Percentiles rank a stretch among this genome's conserved stretches.
phyloP scores from a whole-genome alignment of 2,113 vertebrate genomes.

The Planiliza haematocheilus region DNA sequence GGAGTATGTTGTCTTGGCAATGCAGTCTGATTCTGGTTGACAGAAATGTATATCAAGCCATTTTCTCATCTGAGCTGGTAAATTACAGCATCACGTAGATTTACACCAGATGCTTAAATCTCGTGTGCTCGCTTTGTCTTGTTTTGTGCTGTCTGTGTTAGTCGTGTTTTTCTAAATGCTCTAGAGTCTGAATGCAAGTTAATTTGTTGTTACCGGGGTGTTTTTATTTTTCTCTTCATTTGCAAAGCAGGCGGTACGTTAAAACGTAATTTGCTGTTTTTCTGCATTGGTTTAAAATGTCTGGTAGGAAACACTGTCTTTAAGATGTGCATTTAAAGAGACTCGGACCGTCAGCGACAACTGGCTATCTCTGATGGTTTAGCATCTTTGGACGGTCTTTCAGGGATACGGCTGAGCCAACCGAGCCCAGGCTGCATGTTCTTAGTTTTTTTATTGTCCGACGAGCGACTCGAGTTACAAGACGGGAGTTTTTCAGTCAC shows the following conservation, averaged over 20 bases:
- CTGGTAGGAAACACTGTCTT: too few species aligned
- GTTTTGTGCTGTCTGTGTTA: slow-evolving; percentile 12
- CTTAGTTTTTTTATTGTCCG: too few species aligned
- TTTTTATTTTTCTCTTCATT: background rate
- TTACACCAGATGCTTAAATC: background rate
- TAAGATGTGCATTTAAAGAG: too few species aligned
- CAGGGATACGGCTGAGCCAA: too few species aligned
- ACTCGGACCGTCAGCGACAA: too few species aligned
- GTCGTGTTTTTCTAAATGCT: slow-evolving; percentile 7
- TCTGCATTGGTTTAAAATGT: slow-evolving; percentile 2
- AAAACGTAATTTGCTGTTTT: slow-evolving; percentile 11
- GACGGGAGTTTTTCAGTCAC: too few species aligned
- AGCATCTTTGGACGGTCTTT: too few species aligned
- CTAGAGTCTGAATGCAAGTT: slow-evolving; percentile 3
- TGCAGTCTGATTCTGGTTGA: background rate
- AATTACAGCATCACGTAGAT: background rate
- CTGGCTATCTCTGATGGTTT: too few species aligned
- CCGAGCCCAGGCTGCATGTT: too few species aligned
- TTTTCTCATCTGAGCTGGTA: background rate
- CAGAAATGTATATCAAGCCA: background rate
- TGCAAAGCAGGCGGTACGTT: slow-evolving; percentile 21
- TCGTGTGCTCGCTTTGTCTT: background rate
- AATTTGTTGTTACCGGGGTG: background rate
- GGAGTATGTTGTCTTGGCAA: too few species aligned
- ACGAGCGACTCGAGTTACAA: too few species aligned